phyloP scores from a whole-genome alignment of 2,888 invertebrate genomes.

The Mesorhabditis sp. region DNA sequence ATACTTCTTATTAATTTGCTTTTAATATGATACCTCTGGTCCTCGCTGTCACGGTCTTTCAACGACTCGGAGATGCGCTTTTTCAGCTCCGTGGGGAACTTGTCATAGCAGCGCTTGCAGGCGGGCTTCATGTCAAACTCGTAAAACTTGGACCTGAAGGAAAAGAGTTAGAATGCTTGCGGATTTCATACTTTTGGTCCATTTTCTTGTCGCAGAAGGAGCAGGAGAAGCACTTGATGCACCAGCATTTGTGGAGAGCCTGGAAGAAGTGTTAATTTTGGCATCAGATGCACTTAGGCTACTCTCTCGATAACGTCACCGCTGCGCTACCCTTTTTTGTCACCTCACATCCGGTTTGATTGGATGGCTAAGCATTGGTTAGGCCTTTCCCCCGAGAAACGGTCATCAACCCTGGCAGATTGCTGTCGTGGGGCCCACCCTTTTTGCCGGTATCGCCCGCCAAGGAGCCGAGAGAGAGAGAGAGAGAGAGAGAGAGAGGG shows the following conservation, averaged over 20 bases:
- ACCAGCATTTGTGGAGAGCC: slow-evolving; percentile 97
- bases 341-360: too few relatives aligned
- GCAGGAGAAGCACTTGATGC: slow-evolving; percentile 96
- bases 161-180: neutral
- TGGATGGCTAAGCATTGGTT: too few relatives aligned
- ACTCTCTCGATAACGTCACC: too few relatives aligned
- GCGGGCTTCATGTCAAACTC: slow-evolving; percentile 97
- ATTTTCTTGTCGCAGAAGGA: slow-evolving; percentile 87
- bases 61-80: slow-evolving; percentile 69
- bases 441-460: too few relatives aligned
- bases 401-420: too few relatives aligned
- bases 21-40: slow-evolving; percentile 9
- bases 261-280: slow-evolving; percentile 62
- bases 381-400: too few relatives aligned
- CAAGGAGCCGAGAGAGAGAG: too few relatives aligned
- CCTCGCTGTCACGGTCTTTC: slow-evolving; percentile 43
- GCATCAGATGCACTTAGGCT: too few relatives aligned
- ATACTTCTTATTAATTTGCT: neutral
- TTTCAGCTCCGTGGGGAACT: slow-evolving; percentile 86
- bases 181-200: slow-evolving; percentile 61
- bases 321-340: too few relatives aligned
- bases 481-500: too few relatives aligned
- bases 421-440: too few relatives aligned
- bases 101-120: slow-evolving; percentile 96
- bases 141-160: slow-evolving; percentile 79